A percentile compares a stretch with the other conserved stretches of the same genome.
These are phyloP conservation scores for Eunapius fragilis DNA, from an alignment of 37 sponge, comb jelly and placozoan genomes.

Conservation along the genomic window DNA sequence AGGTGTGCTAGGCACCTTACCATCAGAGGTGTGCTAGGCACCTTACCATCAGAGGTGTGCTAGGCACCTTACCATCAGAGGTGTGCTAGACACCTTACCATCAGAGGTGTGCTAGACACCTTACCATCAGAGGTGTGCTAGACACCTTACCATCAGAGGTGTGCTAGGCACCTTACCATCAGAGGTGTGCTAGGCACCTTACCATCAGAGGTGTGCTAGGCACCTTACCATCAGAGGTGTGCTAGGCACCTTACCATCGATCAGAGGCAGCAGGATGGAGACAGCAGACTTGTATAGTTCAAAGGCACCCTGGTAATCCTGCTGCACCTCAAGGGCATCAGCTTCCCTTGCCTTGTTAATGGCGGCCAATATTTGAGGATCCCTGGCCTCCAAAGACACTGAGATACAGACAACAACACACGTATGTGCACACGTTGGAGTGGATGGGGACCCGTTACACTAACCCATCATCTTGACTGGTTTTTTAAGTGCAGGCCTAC, in stretches of 20 bases:
- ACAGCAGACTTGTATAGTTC: conserved; percentile 57
- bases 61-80: too few relatives aligned
- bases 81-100: too few relatives aligned
- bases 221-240: too few relatives aligned
- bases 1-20: too few relatives aligned
- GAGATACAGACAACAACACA: not conserved
- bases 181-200: too few relatives aligned
- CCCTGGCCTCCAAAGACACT: conserved; percentile 27
- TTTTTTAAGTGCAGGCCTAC: conserved; percentile 3
- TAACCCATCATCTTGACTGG: conserved; percentile 30
- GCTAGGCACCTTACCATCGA: conserved; percentile 65
- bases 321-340: conserved; percentile 18
- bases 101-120: too few relatives aligned
- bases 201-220: too few relatives aligned
- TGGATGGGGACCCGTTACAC: not conserved
- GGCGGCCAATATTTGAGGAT: conserved; percentile 25
- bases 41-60: too few relatives aligned
- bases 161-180: too few relatives aligned
- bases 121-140: too few relatives aligned
- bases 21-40: too few relatives aligned
- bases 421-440: not conserved
- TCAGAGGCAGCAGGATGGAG: conserved; percentile 41
- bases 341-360: conserved; percentile 19
- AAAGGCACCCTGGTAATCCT: conserved; percentile 37
- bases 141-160: too few relatives aligned